Evolutionary conservation across 53 echinoderm and acorn worm species (phyloP).

Genomic region (Holothuria scabra): DNA sequence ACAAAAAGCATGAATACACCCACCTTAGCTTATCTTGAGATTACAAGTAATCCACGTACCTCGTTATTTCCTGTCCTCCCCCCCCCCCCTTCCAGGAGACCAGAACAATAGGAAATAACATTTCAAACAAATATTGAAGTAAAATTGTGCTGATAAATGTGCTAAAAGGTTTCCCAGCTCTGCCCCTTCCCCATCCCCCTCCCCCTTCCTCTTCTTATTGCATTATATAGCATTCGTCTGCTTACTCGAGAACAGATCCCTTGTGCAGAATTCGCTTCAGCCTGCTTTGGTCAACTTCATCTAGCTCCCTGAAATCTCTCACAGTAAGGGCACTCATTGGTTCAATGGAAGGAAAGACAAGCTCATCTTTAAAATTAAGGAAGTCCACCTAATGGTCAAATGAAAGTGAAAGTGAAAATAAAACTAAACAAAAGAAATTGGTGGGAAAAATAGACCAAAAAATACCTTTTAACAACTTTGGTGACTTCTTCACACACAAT

Average conservation of each 20-base stretch:
- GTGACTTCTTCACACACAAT: too few relatives aligned
- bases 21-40: too few relatives aligned
- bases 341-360: constrained; percentile 79
- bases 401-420: background rate
- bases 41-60: too few relatives aligned
- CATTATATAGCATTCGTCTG: background rate
- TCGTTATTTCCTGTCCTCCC: too few relatives aligned
- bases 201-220: background rate
- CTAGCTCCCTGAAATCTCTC: constrained; percentile 65
- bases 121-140: too few relatives aligned
- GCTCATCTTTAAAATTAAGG: constrained; percentile 61
- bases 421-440: too few relatives aligned
- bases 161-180: background rate
- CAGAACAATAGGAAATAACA: too few relatives aligned
- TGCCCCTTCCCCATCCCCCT: background rate
- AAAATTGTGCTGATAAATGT: background rate
- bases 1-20: too few relatives aligned
- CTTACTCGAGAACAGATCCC: constrained; percentile 86
- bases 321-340: constrained; percentile 57
- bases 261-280: constrained; percentile 71
- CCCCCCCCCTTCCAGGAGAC: too few relatives aligned
- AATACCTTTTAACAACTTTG: too few relatives aligned
- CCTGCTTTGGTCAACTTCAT: constrained; percentile 67
- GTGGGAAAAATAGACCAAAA: too few relatives aligned
- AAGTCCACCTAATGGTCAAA: constrained; percentile 77